Percentiles rank a stretch among this genome's conserved stretches.
Conservation (phyloP, 30 jellyfish, hydroid and myxozoan species). For the Mastigias papua region DNA sequence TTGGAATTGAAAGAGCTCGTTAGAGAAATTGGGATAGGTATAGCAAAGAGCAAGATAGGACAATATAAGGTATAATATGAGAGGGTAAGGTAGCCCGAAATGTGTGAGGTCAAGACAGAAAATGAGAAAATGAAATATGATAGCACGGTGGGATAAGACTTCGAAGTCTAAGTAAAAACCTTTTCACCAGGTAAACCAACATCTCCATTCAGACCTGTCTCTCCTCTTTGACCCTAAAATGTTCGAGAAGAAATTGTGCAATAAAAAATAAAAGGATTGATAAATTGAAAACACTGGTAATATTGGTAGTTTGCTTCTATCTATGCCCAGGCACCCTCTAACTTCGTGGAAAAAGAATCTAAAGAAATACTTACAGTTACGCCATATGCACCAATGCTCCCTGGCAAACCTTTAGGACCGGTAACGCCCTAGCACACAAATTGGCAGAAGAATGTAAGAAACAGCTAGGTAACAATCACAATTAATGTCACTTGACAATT, state of each 20-base stretch:
- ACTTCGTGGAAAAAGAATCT: neutral
- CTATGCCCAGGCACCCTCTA: neutral
- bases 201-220: neutral
- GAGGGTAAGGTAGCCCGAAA: too few species aligned
- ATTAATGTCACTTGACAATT: too few species aligned
- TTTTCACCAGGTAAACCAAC: constrained; percentile 18
- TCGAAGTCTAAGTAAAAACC: neutral
- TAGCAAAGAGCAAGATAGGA: neutral
- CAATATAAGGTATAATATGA: neutral
- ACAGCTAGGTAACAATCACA: too few species aligned
- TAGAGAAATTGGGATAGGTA: too few species aligned
- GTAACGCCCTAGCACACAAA: constrained; percentile 30
- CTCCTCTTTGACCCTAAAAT: constrained; percentile 30
- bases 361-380: constrained; percentile 10
- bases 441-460: neutral
- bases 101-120: too few species aligned
- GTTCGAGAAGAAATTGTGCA: neutral
- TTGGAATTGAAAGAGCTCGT: too few species aligned
- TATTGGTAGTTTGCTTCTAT: neutral
- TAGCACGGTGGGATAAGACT: neutral
- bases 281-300: too few species aligned
- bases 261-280: neutral
- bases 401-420: constrained; percentile 45
- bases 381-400: constrained; percentile 31
- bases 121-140: neutral